A percentile compares a stretch with the other conserved stretches of the same genome.
These are phyloP conservation scores for Xylocopa sonorina DNA, from an alignment of 1,140 invertebrate species.

Conservation along the genomic window DNA sequence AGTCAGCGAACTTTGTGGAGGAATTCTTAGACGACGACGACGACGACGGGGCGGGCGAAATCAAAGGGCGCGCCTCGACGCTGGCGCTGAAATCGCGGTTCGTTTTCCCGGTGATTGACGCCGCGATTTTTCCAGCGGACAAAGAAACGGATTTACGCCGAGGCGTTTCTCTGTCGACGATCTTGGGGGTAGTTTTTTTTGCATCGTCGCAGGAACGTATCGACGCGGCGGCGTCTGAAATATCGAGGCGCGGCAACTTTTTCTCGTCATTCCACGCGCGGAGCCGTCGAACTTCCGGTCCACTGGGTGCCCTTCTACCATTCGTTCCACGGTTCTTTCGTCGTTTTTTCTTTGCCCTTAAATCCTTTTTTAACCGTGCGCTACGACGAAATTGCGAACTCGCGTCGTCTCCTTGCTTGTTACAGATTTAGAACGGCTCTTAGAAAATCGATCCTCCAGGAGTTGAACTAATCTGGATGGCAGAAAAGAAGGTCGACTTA, in stretches of 20 bases:
- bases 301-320: slow-evolving; percentile 23
- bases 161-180: too few species aligned
- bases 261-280: neutral
- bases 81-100: neutral
- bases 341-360: slow-evolving; percentile 45
- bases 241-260: neutral
- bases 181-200: too few species aligned
- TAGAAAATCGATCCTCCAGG: neutral
- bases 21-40: slow-evolving; percentile 12
- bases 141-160: neutral
- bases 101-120: neutral
- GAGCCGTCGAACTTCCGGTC: slow-evolving; percentile 27
- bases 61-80: neutral
- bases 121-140: neutral
- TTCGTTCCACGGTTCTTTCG: slow-evolving; percentile 35
- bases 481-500: too few species aligned
- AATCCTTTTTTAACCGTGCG: slow-evolving; percentile 20
- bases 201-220: too few species aligned
- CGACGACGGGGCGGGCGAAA: too few species aligned
- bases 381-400: neutral
- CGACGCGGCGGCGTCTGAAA: neutral
- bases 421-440: neutral
- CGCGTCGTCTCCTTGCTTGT: neutral
- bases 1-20: neutral
- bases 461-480: too few species aligned